A percentile compares a stretch with the other conserved stretches of the same genome.
Evolutionary conservation across 2,113 vertebrate genomes (phyloP).

Genomic region (Onychostruthus taczanowskii): DNA sequence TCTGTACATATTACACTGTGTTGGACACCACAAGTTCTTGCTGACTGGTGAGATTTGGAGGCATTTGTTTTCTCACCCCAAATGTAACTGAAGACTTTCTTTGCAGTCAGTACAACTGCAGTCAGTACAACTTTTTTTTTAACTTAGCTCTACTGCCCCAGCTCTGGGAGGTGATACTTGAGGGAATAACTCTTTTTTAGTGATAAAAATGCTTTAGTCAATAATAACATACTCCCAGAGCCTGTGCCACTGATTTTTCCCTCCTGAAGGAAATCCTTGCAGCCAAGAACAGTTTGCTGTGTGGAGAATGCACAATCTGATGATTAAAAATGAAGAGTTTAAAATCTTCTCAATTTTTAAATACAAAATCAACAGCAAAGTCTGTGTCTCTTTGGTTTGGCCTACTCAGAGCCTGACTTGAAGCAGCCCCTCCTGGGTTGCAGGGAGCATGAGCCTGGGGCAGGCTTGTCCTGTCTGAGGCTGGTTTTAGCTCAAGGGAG

Average conservation of each 20-base stretch:
- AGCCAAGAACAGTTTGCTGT: background rate
- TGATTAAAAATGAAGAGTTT: background rate
- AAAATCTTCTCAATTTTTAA: background rate
- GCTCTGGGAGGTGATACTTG: background rate
- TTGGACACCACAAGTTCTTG: background rate
- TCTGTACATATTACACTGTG: background rate
- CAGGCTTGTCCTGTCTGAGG: background rate
- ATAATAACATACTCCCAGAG: background rate
- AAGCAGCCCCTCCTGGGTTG: background rate
- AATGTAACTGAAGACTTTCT: background rate
- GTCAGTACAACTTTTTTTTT: background rate
- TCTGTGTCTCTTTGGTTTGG: background rate
- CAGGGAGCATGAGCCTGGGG: rapidly evolving
- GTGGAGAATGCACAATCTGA: background rate
- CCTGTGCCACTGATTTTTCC: background rate
- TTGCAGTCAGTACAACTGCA: background rate
- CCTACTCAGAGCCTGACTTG: background rate
- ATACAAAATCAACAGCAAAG: background rate
- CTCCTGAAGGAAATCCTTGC: background rate
- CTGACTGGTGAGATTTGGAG: background rate
- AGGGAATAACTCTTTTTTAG: background rate
- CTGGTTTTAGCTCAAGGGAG: background rate
- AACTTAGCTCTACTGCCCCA: background rate
- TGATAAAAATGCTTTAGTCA: background rate
- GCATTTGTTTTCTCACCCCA: background rate